Conservation (phyloP, 2,888 invertebrate genomes). For the Cyaniris semiargus region DNA sequence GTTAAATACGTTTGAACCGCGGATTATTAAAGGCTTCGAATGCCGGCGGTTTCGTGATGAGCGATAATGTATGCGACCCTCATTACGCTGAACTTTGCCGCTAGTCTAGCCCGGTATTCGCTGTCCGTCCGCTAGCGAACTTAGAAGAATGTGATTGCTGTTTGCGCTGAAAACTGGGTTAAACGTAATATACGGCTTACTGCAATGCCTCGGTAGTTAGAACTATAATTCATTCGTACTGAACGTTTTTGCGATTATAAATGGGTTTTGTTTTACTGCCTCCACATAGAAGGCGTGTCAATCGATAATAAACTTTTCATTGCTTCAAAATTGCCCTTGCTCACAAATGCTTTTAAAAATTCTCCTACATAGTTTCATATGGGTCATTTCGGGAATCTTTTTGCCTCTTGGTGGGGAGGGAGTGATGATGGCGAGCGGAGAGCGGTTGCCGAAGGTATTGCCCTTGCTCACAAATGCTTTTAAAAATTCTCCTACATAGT, state of each 20-base stretch:
- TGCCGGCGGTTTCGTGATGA: conserved; percentile 55
- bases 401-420: background rate
- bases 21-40: conserved; percentile 58
- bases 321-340: too few relatives aligned
- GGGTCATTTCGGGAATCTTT: background rate
- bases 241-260: conserved; percentile 33
- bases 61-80: conserved; percentile 60
- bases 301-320: background rate
- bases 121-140: conserved; percentile 53
- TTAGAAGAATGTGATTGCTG: conserved; percentile 58
- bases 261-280: conserved; percentile 33
- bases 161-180: conserved; percentile 45
- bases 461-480: too few relatives aligned
- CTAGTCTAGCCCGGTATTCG: conserved; percentile 48
- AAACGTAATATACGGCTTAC: conserved; percentile 41
- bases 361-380: too few relatives aligned
- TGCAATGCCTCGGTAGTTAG: conserved; percentile 39
- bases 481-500: too few relatives aligned
- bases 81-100: conserved; percentile 56
- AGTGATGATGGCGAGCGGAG: conserved; percentile 32
- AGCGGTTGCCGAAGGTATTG: conserved; percentile 32
- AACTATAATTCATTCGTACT: conserved; percentile 16
- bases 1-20: conserved; percentile 61
- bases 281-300: background rate
- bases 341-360: too few relatives aligned